Evolutionary conservation across 2,888 invertebrate species (phyloP), one percentile per base, ranked within the genome.

Genomic region (Ormyrus rosae): DNA sequence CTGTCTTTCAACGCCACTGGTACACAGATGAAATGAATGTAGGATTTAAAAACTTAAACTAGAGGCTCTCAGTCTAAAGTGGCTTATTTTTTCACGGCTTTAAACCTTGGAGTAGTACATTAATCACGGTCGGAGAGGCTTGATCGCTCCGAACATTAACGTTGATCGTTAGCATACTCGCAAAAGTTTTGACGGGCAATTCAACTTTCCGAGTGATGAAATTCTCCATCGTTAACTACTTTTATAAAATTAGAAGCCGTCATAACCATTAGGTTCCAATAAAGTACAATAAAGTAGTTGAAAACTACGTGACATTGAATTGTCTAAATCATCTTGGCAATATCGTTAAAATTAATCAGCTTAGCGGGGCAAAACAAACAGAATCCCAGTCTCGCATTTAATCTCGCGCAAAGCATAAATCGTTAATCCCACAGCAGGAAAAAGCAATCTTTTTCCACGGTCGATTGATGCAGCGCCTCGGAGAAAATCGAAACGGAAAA

Each of bases 181-280:
- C 45, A 13, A 73, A 68, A 73, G 63, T 73, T 73, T 73, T 73
- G 55, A 73, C 64, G 63, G 73, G 64, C 73, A 46, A 64, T 73
- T 56, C 45, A 51, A 64, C 53, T 73, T 55, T 64, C n/a, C 11
- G 13, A 72, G 45, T 53, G 61, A 71, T 60, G 55, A n/a, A 58
- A 71, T 71, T 58, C 19, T 56, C 56, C 58, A 50, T 10, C 71
- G 13, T 19, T 71, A 60, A 58, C 51, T 45, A 61, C 51, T 58
- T 58, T 70, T 60, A 56, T 61, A 50, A 46, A 71, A 19, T 46
- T 34, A 9, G 61, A 50, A 60, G 60, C 46, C 10, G 50, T 71
- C 51, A 50, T 60, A 71, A 60, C 64, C 50, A 8, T 64, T 50
- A 64, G 60, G 34, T 6, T 10, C 56, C 56, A 71, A 71, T 71